A percentile compares a stretch with the other conserved stretches of the same genome.
Evolutionary conservation across 2,888 invertebrate species (phyloP).

Genomic region (Automeris io): DNA sequence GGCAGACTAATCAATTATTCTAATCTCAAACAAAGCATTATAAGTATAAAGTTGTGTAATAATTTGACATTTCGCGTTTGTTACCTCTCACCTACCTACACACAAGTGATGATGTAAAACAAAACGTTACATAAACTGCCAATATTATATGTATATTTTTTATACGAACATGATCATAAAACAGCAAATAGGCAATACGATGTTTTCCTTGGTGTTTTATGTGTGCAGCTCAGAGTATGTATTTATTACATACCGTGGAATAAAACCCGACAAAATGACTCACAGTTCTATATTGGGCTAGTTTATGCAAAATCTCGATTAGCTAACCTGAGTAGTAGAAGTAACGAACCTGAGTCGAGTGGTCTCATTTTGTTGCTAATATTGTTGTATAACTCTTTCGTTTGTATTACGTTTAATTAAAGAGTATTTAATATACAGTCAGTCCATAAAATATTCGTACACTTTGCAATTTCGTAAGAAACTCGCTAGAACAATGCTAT

Average conservation of each 20-base stretch:
- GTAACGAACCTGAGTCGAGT: too few relatives aligned
- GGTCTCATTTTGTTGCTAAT: too few relatives aligned
- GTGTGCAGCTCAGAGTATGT: constrained; percentile 15
- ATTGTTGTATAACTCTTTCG: too few relatives aligned
- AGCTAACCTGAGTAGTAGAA: too few relatives aligned
- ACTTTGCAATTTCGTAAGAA: too few relatives aligned
- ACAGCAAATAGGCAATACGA: constrained; percentile 23
- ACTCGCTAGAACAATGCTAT: too few relatives aligned
- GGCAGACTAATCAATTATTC: neutral
- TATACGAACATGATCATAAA: constrained; percentile 24
- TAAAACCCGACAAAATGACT: constrained; percentile 24
- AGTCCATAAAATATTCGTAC: too few relatives aligned
- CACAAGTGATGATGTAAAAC: constrained; percentile 11
- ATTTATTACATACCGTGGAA: constrained; percentile 22
- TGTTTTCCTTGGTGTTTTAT: constrained; percentile 24
- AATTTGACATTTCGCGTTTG: neutral
- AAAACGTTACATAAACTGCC: constrained; percentile 13
- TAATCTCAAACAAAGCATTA: neutral
- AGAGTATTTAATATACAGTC: too few relatives aligned
- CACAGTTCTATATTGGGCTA: constrained; percentile 31
- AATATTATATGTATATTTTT: constrained; percentile 15
- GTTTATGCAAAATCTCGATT: constrained; percentile 13
- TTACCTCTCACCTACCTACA: neutral
- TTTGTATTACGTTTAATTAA: too few relatives aligned
- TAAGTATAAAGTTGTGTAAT: constrained; percentile 1